These are phyloP conservation scores for Frankliniella intonsa DNA, from an alignment of 2,888 invertebrate species.

Conservation along the genomic window DNA sequence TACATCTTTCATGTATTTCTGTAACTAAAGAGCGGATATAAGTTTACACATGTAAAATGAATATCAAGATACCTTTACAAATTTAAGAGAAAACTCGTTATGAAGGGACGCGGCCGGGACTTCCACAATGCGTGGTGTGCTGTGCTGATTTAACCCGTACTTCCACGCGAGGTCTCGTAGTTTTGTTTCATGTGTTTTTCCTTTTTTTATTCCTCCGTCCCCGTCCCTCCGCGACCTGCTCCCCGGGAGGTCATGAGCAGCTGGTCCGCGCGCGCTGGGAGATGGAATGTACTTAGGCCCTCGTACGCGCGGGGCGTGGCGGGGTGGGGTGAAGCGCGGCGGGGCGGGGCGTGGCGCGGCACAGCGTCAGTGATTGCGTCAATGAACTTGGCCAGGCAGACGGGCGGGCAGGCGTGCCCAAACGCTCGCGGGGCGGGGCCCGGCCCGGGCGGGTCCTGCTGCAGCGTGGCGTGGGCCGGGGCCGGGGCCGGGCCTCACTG, in stretches of 20 bases:
- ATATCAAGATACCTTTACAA: too few species aligned
- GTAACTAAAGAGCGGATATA: too few species aligned
- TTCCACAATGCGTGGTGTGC: too few species aligned
- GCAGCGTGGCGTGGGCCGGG: not conserved
- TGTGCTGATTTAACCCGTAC: too few species aligned
- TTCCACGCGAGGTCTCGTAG: too few species aligned
- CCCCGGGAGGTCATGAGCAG: constrained; percentile 9
- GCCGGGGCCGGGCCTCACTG: not conserved
- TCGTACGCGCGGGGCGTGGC: not conserved
- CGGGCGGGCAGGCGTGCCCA: too few species aligned
- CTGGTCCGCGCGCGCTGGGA: not conserved
- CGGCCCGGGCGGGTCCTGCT: not conserved
- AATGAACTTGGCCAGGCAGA: not conserved
- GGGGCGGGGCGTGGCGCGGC: not conserved
- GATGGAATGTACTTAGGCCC: not conserved
- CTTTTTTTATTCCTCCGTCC: not conserved
- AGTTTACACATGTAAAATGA: too few species aligned
- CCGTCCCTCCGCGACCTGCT: not conserved
- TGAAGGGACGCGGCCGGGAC: too few species aligned
- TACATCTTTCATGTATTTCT: too few species aligned
- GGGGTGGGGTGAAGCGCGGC: not conserved
- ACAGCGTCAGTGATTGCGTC: not conserved
- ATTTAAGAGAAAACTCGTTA: too few species aligned
- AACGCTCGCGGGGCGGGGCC: not conserved
- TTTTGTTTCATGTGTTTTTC: too few species aligned